These are phyloP conservation scores for Amphiprion ocellaris DNA, from an alignment of 2,113 vertebrate genomes.

Conservation along the genomic window DNA sequence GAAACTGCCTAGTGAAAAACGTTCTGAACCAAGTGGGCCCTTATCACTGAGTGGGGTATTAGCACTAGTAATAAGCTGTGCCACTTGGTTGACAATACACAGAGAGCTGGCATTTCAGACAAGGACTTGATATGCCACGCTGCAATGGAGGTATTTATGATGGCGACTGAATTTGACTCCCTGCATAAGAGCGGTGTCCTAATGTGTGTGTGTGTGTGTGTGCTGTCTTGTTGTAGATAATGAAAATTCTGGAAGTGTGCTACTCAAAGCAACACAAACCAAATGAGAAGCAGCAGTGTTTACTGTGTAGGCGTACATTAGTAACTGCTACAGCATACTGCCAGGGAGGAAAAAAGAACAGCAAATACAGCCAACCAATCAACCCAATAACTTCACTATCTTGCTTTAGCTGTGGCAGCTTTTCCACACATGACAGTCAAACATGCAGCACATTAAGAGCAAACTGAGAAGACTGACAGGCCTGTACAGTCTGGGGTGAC, in stretches of 20 bases:
- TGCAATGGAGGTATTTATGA: conserved; percentile 62
- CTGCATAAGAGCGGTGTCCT: conserved; percentile 29
- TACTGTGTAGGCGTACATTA: conserved; percentile 61
- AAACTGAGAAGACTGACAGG: conserved; percentile 8
- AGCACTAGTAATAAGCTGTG: conserved; percentile 71
- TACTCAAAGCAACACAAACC: conserved; percentile 52
- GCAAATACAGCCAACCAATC: conserved; percentile 37
- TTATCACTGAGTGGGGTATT: conserved; percentile 74
- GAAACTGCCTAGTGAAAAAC: conserved; percentile 57
- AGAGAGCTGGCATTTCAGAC: conserved; percentile 68
- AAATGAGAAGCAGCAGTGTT: conserved; percentile 55
- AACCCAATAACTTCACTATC: conserved; percentile 24
- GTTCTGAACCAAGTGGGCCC: conserved; percentile 66
- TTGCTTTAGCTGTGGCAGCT: conserved; percentile 11
- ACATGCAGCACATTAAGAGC: not conserved
- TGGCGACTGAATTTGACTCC: conserved; percentile 60
- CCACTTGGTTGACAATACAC: conserved; percentile 74
- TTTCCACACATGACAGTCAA: conserved; percentile 11
- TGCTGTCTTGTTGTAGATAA: conserved; percentile 55
- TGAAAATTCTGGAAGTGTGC: conserved; percentile 57
- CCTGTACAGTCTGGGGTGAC: not conserved
- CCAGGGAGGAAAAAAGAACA: conserved; percentile 24
- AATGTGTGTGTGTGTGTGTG: conserved; percentile 40
- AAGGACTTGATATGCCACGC: conserved; percentile 63
- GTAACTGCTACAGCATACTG: conserved; percentile 56